Evolutionary conservation across 1,140 invertebrate genomes (phyloP), one percentile per base, ranked within the genome.

Genomic region (Aradophagus sp.): DNA sequence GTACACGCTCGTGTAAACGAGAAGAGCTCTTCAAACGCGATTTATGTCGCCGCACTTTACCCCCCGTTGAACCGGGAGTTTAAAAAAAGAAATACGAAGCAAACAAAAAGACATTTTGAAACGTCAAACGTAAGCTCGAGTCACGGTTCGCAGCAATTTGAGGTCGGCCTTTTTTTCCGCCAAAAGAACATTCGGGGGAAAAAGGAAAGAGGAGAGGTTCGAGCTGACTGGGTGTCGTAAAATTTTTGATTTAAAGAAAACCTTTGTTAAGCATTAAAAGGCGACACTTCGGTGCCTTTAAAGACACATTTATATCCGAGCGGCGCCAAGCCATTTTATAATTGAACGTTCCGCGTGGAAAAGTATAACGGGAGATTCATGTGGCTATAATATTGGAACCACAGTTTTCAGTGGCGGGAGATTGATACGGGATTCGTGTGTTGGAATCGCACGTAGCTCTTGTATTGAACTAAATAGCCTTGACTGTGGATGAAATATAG

Each of bases 21-120:
- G 58, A 44, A 67, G 58, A 61, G 52, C 52, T 53, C 69, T 62
- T 50, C 50, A 67, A 55, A 56, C 52, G 41, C 52, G 63, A 67
- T 67, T 73, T 73, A 63, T 67, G 69, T 61, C 56, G 38, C 56
- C 26, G 39, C 45, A 38, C 39, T 55, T 42, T 44, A 19, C 32
- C 34, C 31, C 38, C 44, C 29, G 34, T 7, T 20, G 23, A 41
- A 34, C 32, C 10, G 10, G 13, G 11, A 38, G 35, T 12, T n/a
- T n/a, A n/a, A n/a, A n/a, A n/a, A n/a, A n/a, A n/a, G n/a, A n/a
- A n/a, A n/a, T n/a, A n/a, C n/a, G n/a, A n/a, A n/a, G 17, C 29
- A 15, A 12, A 4, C 10, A 41, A 35, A 35, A 29, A 13, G 31
- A 11, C 13, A 0, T 45, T 47, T 47, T 48, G 16, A 50, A 66